phyloP scores from a whole-genome alignment of 2,113 vertebrate species.

The Psittacus erithacus region DNA sequence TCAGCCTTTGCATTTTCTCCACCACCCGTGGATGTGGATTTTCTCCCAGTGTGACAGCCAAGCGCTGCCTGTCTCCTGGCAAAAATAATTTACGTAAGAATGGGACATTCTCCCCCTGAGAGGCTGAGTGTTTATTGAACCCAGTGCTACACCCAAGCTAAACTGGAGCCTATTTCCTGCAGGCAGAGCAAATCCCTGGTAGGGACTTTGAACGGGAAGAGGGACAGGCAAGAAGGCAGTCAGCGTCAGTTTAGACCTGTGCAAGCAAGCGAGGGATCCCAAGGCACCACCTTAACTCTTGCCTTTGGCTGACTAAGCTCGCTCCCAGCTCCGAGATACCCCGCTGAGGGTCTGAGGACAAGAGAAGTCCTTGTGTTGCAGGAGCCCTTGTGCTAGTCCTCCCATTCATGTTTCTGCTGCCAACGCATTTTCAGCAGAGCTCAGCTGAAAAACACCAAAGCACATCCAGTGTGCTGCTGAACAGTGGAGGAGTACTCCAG shows the following conservation, averaged over 20 bases:
- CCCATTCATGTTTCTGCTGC: background rate
- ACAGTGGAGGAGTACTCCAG: background rate
- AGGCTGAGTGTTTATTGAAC: background rate
- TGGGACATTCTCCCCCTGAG: background rate
- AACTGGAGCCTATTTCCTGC: background rate
- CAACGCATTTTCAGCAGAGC: background rate
- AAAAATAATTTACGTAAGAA: background rate
- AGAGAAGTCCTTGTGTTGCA: background rate
- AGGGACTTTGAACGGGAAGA: background rate
- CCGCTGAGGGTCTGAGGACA: background rate
- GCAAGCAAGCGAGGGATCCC: background rate
- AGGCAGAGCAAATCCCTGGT: background rate
- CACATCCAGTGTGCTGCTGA: fast-evolving
- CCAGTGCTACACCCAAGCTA: background rate
- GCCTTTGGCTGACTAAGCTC: background rate
- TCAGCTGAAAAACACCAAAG: background rate
- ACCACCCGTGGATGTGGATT: background rate
- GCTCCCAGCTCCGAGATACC: background rate
- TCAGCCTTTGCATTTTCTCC: background rate
- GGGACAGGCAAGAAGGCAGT: background rate
- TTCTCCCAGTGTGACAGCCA: background rate
- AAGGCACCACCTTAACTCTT: background rate
- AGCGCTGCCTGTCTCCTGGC: background rate
- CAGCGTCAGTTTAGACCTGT: background rate
- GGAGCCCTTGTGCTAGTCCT: too few species aligned